Percentiles rank a stretch among this genome's conserved stretches.
These are phyloP conservation scores for Nasua narica DNA, from an alignment of 2,797 vertebrate species.

Conservation along the genomic window DNA sequence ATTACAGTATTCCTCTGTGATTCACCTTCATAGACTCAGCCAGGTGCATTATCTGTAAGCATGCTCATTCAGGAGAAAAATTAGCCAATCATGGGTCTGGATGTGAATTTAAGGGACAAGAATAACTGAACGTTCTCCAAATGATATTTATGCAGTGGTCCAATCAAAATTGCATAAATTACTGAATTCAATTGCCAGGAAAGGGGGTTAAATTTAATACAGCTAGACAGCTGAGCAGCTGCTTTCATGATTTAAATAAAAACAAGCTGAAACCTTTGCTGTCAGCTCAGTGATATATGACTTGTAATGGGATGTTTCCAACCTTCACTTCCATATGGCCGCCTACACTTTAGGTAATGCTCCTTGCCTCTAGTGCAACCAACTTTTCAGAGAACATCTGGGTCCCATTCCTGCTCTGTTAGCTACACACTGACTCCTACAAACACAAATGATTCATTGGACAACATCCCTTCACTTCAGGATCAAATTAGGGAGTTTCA, in stretches of 20 bases:
- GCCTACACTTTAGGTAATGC: slow-evolving; percentile 88
- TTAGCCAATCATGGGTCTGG: slow-evolving; percentile 51
- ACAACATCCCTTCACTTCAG: slow-evolving; percentile 83
- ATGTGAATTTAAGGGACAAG: slow-evolving; percentile 51
- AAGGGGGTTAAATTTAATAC: slow-evolving; percentile 88
- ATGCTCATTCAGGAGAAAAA: slow-evolving; percentile 62
- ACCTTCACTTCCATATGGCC: slow-evolving; percentile 90
- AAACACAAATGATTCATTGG: slow-evolving; percentile 84
- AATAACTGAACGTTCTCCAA: slow-evolving; percentile 64
- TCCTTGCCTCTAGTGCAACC: slow-evolving; percentile 85
- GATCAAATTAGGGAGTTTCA: slow-evolving; percentile 84
- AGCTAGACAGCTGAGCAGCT: slow-evolving; percentile 89
- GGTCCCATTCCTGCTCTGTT: slow-evolving; percentile 83
- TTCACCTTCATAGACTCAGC: slow-evolving; percentile 48
- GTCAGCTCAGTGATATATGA: slow-evolving; percentile 93
- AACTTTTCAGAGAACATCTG: slow-evolving; percentile 90
- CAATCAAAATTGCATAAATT: slow-evolving; percentile 81
- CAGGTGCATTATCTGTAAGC: slow-evolving; percentile 58
- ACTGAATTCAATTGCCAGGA: slow-evolving; percentile 80
- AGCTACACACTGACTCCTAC: slow-evolving; percentile 81
- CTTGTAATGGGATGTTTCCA: slow-evolving; percentile 96
- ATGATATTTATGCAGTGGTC: slow-evolving; percentile 58
- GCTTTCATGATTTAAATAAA: slow-evolving; percentile 94
- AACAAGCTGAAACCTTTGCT: slow-evolving; percentile 92
- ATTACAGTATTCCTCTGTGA: slow-evolving; percentile 45